Base-by-base conservation (phyloP, 2,888 invertebrate genomes). In the Andrena camellia region DNA sequence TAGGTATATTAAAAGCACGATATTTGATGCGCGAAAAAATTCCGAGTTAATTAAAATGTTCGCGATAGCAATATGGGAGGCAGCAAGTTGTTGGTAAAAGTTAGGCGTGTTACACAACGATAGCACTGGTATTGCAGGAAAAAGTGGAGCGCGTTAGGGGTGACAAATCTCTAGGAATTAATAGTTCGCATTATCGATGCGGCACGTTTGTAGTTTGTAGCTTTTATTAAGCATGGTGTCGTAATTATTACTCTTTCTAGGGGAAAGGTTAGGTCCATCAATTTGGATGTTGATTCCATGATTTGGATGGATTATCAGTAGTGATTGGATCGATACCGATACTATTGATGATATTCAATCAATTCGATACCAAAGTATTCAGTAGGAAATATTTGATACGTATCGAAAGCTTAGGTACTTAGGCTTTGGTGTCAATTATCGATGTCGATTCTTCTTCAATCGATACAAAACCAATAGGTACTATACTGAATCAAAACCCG, bases 131-230 rank as follows among this genome's bases (percentile, higher is more conserved):
- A 17, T 17, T 33, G 33, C 23, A 23, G 54, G 33, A 7, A 54
- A 68, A 23, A 54, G 23, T 54, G 33, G 54, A 50, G 50, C 33
- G 33, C 23, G 17, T 31, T 33, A 17, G 20, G 17, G 54, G 20
- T 17, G 17, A 68, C 35, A 68, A 35, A 52, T 68, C 1, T 13
- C 4, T 35, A 23, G 54, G 54, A 54, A 68, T 68, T 35, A 54
- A 33, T 68, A 23, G 17, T 33, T 35, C 23, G 10, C 50, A 68
- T 68, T 50, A 54, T 20, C 23, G 67, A 52, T 31, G 23, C 33
- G 52, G 7, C 33, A 3, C 20, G 29, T n/a, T 1, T n/a, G 20
- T 52, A 52, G 7, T 20, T 52, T 20, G 8, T n/a, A 1, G 52
- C 6, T 20, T 52, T 52, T 20, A 20, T 20, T 52, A 35, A 13